Conservation (phyloP, 2,888 invertebrate genomes). For the Folsomia manolachei region DNA sequence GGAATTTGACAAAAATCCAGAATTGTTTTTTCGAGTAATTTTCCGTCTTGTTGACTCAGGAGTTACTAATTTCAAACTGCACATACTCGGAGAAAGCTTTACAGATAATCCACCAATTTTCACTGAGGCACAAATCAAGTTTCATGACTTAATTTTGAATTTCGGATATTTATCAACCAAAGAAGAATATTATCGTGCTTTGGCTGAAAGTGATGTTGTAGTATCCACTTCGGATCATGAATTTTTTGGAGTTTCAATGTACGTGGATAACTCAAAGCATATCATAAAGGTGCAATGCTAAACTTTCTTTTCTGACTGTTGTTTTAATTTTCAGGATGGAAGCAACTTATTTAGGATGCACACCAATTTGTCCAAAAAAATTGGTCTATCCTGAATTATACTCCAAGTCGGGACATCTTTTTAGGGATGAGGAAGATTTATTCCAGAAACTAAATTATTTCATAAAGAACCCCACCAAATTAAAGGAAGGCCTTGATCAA, state of each 20-base stretch:
- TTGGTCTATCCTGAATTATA: slow-evolving; percentile 73
- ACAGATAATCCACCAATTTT: slow-evolving; percentile 64
- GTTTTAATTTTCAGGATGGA: slow-evolving; percentile 66
- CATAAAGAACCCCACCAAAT: background rate
- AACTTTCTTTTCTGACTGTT: no score
- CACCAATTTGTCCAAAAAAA: slow-evolving; percentile 66
- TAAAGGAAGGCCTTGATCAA: background rate
- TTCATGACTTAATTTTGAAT: slow-evolving; percentile 57
- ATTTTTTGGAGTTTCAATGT: slow-evolving; percentile 74
- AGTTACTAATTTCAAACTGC: slow-evolving; percentile 59
- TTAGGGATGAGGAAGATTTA: slow-evolving; percentile 61
- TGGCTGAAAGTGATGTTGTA: slow-evolving; percentile 63
- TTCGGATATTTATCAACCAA: slow-evolving; percentile 63
- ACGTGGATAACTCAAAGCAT: no score
- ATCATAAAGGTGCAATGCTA: no score
- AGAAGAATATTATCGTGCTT: slow-evolving; percentile 60
- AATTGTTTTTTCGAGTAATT: slow-evolving; percentile 62
- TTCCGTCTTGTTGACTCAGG: slow-evolving; percentile 58
- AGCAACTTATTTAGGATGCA: slow-evolving; percentile 67
- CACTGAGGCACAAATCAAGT: slow-evolving; percentile 57
- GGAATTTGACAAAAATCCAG: slow-evolving; percentile 75
- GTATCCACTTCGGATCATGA: slow-evolving; percentile 73
- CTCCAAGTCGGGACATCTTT: slow-evolving; percentile 61
- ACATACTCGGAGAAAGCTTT: slow-evolving; percentile 65
- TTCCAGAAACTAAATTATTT: slow-evolving; percentile 56